Conservation (phyloP, 2,113 vertebrate genomes). For the Neotoma lepida region DNA sequence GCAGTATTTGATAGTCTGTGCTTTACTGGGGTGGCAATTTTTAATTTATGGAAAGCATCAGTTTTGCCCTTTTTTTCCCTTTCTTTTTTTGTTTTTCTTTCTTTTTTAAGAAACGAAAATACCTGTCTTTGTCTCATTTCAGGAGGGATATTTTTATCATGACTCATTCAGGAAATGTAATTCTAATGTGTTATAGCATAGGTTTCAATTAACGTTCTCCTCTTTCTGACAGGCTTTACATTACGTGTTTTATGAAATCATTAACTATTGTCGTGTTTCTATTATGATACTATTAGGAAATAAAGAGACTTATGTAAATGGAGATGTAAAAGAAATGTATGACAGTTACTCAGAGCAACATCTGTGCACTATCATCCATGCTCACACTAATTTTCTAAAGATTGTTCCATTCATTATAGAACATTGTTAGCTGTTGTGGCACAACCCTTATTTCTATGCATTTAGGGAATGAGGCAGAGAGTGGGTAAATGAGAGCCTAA, state of each 20-base stretch:
- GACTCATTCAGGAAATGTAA: conserved; percentile 91
- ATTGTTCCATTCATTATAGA: conserved; percentile 96
- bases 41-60: conserved; percentile 90
- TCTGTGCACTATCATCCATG: conserved; percentile 94
- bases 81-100: conserved; percentile 75
- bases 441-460: conserved; percentile 96
- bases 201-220: conserved; percentile 88
- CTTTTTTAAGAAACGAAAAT: conserved; percentile 62
- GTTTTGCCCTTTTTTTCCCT: conserved; percentile 60
- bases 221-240: conserved; percentile 86
- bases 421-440: conserved; percentile 95
- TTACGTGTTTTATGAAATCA: conserved; percentile 92
- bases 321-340: conserved; percentile 90
- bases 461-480: conserved; percentile 97
- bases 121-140: conserved; percentile 84
- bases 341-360: conserved; percentile 91
- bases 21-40: conserved; percentile 80
- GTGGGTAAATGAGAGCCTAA: conserved; percentile 98
- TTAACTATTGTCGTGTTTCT: conserved; percentile 94
- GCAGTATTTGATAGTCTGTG: conserved; percentile 87
- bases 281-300: conserved; percentile 93
- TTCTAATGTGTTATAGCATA: conserved; percentile 88
- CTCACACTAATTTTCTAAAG: conserved; percentile 95
- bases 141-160: conserved; percentile 86
- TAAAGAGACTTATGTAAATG: conserved; percentile 91